phyloP scores from a whole-genome alignment of 2,797 vertebrate species.

The Aphelocoma californica region DNA sequence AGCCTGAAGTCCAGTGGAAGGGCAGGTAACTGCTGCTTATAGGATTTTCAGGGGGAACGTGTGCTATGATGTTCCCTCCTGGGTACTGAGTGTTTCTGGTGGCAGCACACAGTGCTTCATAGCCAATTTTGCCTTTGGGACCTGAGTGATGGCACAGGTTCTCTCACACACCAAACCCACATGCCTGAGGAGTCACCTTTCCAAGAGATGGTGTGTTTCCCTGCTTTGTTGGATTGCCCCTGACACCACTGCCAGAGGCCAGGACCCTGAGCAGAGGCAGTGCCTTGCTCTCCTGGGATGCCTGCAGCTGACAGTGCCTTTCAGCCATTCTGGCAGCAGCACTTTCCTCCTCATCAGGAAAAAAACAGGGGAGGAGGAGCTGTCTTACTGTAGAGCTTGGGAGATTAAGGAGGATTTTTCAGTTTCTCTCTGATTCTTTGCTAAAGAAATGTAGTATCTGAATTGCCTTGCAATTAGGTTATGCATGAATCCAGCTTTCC shows the following conservation, averaged over 20 bases:
- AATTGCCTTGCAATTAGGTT: neutral
- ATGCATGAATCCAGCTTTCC: neutral
- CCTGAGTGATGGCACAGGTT: neutral
- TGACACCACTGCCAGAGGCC: neutral
- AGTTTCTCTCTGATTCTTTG: neutral
- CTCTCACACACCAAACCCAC: neutral
- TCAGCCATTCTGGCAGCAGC: neutral
- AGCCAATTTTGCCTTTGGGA: neutral
- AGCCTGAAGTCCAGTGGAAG: neutral
- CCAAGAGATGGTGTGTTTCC: fast-evolving
- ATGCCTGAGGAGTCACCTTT: neutral
- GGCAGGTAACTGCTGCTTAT: neutral
- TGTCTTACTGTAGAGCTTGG: neutral
- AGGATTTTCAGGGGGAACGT: neutral
- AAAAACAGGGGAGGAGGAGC: neutral
- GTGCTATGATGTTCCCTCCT: neutral
- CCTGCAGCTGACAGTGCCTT: neutral
- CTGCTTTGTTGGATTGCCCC: neutral
- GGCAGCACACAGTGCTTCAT: neutral
- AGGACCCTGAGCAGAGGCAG: neutral
- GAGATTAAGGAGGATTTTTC: neutral
- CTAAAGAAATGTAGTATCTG: neutral
- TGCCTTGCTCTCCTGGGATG: neutral
- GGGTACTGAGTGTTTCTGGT: neutral
- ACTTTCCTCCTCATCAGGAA: neutral